Base-by-base conservation (phyloP, 2,888 invertebrate genomes). In the Agonopterix heracliana region DNA sequence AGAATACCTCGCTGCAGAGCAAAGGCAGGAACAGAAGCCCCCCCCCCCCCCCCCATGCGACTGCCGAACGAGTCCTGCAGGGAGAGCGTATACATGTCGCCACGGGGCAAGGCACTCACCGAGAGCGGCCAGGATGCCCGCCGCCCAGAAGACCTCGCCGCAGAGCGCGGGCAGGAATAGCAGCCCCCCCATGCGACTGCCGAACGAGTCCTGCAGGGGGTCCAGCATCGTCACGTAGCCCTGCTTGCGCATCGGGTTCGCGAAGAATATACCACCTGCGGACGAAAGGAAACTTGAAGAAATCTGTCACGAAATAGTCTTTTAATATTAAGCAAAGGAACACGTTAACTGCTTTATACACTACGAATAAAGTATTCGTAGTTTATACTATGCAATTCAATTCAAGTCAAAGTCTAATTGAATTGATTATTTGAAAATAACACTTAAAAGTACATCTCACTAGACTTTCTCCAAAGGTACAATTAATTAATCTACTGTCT, bases 171-270 rank as follows among this genome's bases (percentile, higher is more conserved):
- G 99, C 64, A 99, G 89, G 83, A 98, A 99, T 59, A 99, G 91
- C 56, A 99, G 89, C 1, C 98, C 98, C 17, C 99, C 99, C 97
- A 99, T 98, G 58, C 98, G 92, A 80, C 97, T 96, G 14, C 99
- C 99, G 79, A 98, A 98, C 51, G 95, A 94, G 78, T 97, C 96
- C 89, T 99, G 98, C 67, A 99, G 93, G 2, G 99, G 99, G 85
- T 99, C 99, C 86, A 99, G 81, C 99, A 99, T 99, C 36, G 99
- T 99, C 59, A 99, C 95, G 89, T 99, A 99, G 56, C 98, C 98
- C 86, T 98, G 96, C 77, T 95, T 92, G 60, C 99, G 91, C 99
- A 99, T 99, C 70, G 96, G 96, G 86, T 97, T 97, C 61, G 99
- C 99, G 88, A 99, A 99, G 89, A 99, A 97, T 68, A 98, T 92